Percentiles rank a stretch among this genome's conserved stretches.
Conservation (phyloP, 2,888 invertebrate species). For the Rambutsinella grinnellia region DNA sequence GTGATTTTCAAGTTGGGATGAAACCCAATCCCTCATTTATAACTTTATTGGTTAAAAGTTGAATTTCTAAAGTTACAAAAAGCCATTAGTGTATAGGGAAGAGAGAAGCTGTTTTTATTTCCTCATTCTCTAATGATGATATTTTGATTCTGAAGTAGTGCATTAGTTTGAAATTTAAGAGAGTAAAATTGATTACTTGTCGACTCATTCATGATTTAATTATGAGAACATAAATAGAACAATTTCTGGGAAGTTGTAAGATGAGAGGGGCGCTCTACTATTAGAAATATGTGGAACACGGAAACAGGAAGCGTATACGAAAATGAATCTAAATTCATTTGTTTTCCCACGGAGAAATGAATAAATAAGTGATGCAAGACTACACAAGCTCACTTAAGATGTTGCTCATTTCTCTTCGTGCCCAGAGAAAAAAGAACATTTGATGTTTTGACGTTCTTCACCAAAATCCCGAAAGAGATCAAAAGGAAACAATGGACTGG, state of each 20-base stretch:
- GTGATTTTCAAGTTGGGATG: no score
- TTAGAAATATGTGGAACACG: no score
- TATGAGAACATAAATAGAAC: not conserved
- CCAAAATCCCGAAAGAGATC: conserved; percentile 1
- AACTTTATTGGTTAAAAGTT: not conserved
- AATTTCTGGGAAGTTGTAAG: not conserved
- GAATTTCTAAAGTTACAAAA: not conserved
- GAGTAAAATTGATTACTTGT: not conserved
- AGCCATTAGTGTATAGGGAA: not conserved
- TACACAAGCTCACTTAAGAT: not conserved
- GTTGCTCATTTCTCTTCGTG: not conserved
- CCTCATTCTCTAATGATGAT: not conserved
- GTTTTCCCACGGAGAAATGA: conserved; percentile 16
- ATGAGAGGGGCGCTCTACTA: not conserved
- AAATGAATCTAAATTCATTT: not conserved
- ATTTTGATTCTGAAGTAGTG: not conserved
- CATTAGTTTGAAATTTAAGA: not conserved
- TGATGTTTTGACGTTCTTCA: conserved; percentile 16
- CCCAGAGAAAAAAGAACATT: not conserved
- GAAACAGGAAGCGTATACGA: not conserved
- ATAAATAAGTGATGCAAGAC: conserved; percentile 9
- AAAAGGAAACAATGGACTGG: conserved; percentile 22
- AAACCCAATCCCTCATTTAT: not conserved
- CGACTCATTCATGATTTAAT: not conserved
- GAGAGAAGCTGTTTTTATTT: no score